Base-by-base conservation (phyloP, 2,797 vertebrate species). In the Premnoplex brunnescens region DNA sequence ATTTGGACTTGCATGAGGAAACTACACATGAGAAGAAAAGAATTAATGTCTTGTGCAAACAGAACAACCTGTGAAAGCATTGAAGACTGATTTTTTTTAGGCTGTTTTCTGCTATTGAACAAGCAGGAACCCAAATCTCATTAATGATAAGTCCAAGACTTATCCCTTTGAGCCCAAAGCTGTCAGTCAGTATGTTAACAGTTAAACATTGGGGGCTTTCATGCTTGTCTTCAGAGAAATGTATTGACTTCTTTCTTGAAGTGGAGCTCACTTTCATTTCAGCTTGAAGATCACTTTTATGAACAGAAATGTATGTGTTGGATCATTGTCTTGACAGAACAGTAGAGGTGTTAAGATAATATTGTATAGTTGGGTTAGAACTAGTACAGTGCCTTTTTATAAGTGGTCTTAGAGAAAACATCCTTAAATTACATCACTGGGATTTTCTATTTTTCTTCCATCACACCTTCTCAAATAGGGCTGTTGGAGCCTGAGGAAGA, bases 401-500 rank as follows among this genome's bases (percentile, higher is more conserved):
- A 58, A 41, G 49, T 64, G 43, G 8, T 54, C 46, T 80, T 55
- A 41, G 46, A 10, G 19, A 64, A 88, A 92, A 55, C 7, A 56
- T 34, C 55, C 62, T 88, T 69, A 52, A 59, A 68, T 74, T 77
- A 32, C 27, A 37, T 84, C 21, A 20, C 13, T 78, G 49, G 49
- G 55, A 58, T 75, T 56, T 69, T 68, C 30, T 93, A 3, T 82
- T 94, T 84, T 91, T 51, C 66, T 92, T 89, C 78, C 28, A 8
- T 89, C 78, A 58, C 43, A 16, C 32, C 74, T 37, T 60, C 30
- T 92, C 75, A 91, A 83, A 77, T 37, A 76, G 83, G 62, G 46
- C 84, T 92, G 37, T 80, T 76, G 71, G 80, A 85, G 51, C 85
- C 77, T 28, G 76, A 86, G 76, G 64, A 87, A 91, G 72, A 93